These are phyloP conservation scores for Calliphora vicina DNA, from an alignment of 1,140 invertebrate species.

Conservation along the genomic window DNA sequence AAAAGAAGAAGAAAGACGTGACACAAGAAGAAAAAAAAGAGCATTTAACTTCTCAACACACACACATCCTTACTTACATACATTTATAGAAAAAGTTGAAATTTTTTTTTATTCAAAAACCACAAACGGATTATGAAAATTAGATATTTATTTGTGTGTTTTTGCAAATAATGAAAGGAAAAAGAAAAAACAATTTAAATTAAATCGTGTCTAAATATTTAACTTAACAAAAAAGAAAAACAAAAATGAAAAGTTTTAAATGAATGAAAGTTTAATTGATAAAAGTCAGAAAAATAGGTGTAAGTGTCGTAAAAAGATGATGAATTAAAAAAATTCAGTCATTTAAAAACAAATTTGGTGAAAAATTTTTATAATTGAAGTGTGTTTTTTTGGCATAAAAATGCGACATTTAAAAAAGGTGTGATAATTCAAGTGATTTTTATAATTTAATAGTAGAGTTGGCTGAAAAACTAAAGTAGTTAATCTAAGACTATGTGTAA, in stretches of 20 bases:
- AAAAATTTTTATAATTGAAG: not conserved
- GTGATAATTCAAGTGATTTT: not conserved
- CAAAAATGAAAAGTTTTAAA: not conserved
- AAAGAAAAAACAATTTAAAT: not conserved
- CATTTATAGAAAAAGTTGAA: not conserved
- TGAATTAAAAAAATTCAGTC: conserved; percentile 6
- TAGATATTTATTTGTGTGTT: not conserved
- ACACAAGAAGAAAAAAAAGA: conserved; percentile 11
- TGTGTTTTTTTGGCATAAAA: not conserved
- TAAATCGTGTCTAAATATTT: not conserved
- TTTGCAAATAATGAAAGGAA: too few relatives aligned
- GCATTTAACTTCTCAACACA: not conserved
- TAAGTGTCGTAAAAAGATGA: conserved; percentile 13
- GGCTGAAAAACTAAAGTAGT: not conserved
- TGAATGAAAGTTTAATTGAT: too few relatives aligned
- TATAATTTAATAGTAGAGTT: too few relatives aligned
- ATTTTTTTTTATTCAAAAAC: not conserved
- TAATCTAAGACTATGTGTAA: not conserved
- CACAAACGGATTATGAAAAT: not conserved
- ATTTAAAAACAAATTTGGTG: too few relatives aligned
- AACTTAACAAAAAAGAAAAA: not conserved
- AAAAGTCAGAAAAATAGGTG: too few relatives aligned
- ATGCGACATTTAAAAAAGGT: conserved; percentile 41
- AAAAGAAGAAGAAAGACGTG: conserved; percentile 2
- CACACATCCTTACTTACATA: not conserved